Base-by-base conservation (phyloP, 2,888 invertebrate species). In the Empis stercorea region DNA sequence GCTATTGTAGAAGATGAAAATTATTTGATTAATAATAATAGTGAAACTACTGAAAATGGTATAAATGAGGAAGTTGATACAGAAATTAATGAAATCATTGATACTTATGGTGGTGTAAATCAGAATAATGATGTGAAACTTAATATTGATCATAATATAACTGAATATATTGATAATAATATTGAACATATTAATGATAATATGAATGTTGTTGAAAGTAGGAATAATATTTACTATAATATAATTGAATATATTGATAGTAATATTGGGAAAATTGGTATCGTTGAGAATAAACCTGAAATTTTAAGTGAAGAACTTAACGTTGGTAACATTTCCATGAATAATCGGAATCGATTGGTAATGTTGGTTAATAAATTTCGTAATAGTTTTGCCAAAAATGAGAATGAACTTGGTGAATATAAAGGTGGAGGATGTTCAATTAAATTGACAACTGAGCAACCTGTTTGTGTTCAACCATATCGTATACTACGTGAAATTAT, bases 391-490 rank as follows among this genome's bases (percentile, higher is more conserved):
- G 20, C 20, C 5, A 20, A 20, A 20, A 20, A 20, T 20, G 3
- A 3, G 3, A 20, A 4, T 20, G 20, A 20, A 20, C 20, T 20
- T 4, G 20, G 20, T 20, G 20, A 20, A 20, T 20, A 20, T 20
- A 20, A 20, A 20, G 3, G 3, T 20, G 23, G 47, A 11, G 45
- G 32, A 17, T 45, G 30, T 34, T 30, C 38, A 11, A 39, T 17
- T 10, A 32, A 45, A 10, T 2, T 45, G 13, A 39, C 3, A 10
- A 40, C 38, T 30, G 14, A n/a, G 10, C 20, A 38, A 17, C 32
- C 45, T 30, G 16, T 43, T 2, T 43, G 47, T 38, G 43, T 45
- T 7, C 45, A 48, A 14, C 45, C 43, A 2, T 47, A 47, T 30
- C 4, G 47, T 30, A 13, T 47, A 16, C 47, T n/a, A n/a, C 30